Conservation (phyloP, 2,113 vertebrate genomes). For the Polypterus bichir region DNA sequence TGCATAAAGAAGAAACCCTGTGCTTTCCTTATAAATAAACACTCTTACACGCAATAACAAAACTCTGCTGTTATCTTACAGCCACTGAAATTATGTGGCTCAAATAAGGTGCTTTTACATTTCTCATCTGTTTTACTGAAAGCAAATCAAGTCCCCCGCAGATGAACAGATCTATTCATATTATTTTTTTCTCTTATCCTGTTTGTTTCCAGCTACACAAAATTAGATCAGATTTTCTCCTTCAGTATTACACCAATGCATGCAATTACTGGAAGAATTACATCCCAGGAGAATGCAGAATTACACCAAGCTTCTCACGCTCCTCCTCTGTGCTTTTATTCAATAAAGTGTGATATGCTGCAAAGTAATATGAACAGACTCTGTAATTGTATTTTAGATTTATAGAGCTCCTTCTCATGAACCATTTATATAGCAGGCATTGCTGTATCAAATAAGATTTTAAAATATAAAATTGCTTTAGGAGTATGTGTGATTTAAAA, state of each 20-base stretch:
- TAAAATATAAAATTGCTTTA: slow-evolving; percentile 6
- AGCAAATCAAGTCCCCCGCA: too few species aligned
- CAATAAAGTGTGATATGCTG: slow-evolving; percentile 9
- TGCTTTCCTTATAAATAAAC: too few species aligned
- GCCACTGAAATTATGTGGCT: too few species aligned
- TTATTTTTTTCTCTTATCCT: slow-evolving; percentile 3
- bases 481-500: slow-evolving; percentile 15
- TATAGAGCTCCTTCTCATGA: slow-evolving; percentile 2
- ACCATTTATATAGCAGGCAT: not conserved
- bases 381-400: slow-evolving; percentile 8
- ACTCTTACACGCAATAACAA: too few species aligned
- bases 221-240: slow-evolving; percentile 3
- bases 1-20: too few species aligned
- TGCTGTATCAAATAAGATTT: slow-evolving; percentile 14
- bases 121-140: too few species aligned
- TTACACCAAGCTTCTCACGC: slow-evolving; percentile 8
- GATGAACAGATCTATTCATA: too few species aligned
- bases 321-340: slow-evolving; percentile 12
- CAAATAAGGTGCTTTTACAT: too few species aligned
- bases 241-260: slow-evolving; percentile 14
- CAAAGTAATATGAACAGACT: slow-evolving; percentile 1
- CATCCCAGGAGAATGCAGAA: slow-evolving; percentile 5
- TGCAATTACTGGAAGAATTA: slow-evolving; percentile 16
- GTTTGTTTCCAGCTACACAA: slow-evolving; percentile 3
- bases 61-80: too few species aligned